Evolutionary conservation across 1,140 invertebrate genomes (phyloP), one percentile per base, ranked within the genome.

Genomic region (Formica selysi): DNA sequence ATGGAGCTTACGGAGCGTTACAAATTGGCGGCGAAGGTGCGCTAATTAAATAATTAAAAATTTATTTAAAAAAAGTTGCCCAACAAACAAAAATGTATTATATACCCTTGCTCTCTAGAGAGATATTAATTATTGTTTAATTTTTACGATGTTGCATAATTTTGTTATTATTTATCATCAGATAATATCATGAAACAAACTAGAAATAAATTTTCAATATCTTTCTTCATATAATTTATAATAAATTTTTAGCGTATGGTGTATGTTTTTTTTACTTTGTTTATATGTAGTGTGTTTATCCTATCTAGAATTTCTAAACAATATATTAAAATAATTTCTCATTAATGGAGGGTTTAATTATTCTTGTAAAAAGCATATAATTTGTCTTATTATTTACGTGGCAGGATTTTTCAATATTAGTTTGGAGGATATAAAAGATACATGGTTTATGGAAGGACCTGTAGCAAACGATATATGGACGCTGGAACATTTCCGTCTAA

Each of bases 401-500:
- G 29, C 22, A 95, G 94, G 95, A 59, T 91, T 74, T 44, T 95
- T 95, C 87, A 95, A 95, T 54, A 59, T 94, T 13, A 94, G 93
- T 64, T 79, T 93, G 86, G 94, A 94, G 7, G 91, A 92, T 7
- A 26, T 95, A 8, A 92, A 88, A 57, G 13, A 64, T 7, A 92
- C 91, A 0, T 93, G 92, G 91, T 84, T 87, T 13, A 70, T 95
- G 0, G 87, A 93, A 22, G 94, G 94, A 59, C 87, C 74, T 2
- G 87, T 95, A 0, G 90, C 91, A 8, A 85, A 94, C 73, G 94
- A 95, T 44, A 92, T 84, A 87, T 95, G 92, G 93, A 80, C 93
- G 2, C 67, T 96, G 6, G 96, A 96, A 73, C 96, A 96, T 29
- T 97, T 97, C 90, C 96, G 95, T 90, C 93, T 97, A 87, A 95